These are phyloP conservation scores for Hippoglossus hippoglossus DNA, from an alignment of 2,797 vertebrate species.

Conservation along the genomic window DNA sequence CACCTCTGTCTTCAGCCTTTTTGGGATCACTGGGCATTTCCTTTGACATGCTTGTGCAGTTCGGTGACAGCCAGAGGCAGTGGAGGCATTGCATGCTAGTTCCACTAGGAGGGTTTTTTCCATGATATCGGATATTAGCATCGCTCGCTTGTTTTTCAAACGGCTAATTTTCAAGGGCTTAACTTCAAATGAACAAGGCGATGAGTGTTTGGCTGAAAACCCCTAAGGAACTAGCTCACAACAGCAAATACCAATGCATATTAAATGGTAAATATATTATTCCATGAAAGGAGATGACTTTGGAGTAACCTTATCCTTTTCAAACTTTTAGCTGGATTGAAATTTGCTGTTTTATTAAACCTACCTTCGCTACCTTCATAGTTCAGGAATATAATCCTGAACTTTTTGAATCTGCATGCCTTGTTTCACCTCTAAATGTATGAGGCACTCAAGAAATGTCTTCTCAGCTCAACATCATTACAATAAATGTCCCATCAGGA, in stretches of 20 bases:
- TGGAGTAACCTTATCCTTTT: neutral
- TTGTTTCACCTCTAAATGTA: conserved; percentile 25
- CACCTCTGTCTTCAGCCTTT: conserved; percentile 25
- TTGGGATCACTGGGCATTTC: conserved; percentile 44
- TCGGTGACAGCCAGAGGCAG: conserved; percentile 69
- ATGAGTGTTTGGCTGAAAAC: conserved; percentile 7
- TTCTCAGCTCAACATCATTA: conserved; percentile 59
- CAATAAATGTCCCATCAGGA: conserved; percentile 51
- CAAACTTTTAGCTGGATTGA: neutral
- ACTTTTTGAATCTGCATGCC: neutral
- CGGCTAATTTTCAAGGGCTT: neutral
- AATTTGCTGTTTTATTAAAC: conserved; percentile 3
- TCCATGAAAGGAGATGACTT: conserved; percentile 40
- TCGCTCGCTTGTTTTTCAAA: conserved; percentile 22
- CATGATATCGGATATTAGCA: conserved; percentile 22
- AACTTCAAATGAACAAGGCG: conserved; percentile 23
- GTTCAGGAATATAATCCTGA: conserved; percentile 20
- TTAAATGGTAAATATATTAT: conserved; percentile 27
- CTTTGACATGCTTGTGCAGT: conserved; percentile 74
- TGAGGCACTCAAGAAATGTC: conserved; percentile 61
- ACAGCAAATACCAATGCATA: conserved; percentile 47
- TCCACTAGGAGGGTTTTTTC: conserved; percentile 45
- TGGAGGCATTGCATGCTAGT: conserved; percentile 74
- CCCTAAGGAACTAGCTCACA: conserved; percentile 57
- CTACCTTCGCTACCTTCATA: neutral